Base-by-base conservation (phyloP, 2,113 vertebrate species). In the Ammodytes marinus region DNA sequence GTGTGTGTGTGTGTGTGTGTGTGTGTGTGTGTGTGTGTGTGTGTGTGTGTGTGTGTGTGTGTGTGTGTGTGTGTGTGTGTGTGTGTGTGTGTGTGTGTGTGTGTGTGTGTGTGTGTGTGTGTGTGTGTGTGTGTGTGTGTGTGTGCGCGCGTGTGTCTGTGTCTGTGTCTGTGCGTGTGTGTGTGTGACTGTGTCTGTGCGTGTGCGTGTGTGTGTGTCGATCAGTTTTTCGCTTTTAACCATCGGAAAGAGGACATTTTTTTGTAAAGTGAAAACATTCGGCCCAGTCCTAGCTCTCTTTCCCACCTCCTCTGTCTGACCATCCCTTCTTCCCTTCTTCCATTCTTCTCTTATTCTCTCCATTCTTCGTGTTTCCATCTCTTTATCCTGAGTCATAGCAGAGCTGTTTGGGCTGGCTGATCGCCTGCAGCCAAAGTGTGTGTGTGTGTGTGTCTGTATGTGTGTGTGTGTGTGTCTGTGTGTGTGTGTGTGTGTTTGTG, bases 361-460 rank as follows among this genome's bases (percentile, higher is more conserved):
- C 47, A 4, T 52, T 14, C 75, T 67, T 27, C 27, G 27, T 27
- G 27, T 27, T 57, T 68, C 68, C 73, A 19, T 80, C 54, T 61
- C 54, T 80, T 71, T 10, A 53, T 76, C 53, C 72, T 80, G 60
- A 75, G 67, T 80, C 67, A 75, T 45, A 53, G 74, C 59, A 11
- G 59, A 74, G 70, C 54, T 64, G 74, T 60, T 71, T 17, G 53
- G 45, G 53, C 59, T 19, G 57, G 47, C 42, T 15, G 37, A 63
- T 84, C 43, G 45, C 40, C 58, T 43, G n/a, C 72, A 55, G 60
- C 12, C 60, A 66, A 52, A 75, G 27, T 27, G 27, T 15, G 1
- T 47, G 42, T 35, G 50, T 37, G 1, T 68, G 40, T 74, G 15
- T 50, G 13, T 81, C 1, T 27, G 27, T 27, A 2, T 27, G 27